Base-by-base conservation (phyloP, 2,797 vertebrate species). In the Hapalemur alaotrensis region DNA sequence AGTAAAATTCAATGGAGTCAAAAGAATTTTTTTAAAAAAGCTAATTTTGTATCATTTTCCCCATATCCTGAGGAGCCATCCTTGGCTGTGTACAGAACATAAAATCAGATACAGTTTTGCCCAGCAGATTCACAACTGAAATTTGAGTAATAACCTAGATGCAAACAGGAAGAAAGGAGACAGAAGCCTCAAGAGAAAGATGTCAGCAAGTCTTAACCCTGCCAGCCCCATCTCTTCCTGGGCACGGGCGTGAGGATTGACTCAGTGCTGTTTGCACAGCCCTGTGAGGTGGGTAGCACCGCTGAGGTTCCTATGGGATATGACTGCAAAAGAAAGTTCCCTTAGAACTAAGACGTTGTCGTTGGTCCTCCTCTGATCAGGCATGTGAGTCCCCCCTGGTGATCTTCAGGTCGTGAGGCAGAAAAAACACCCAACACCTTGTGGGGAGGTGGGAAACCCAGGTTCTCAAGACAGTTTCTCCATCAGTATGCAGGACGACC, bases 131-230 rank as follows among this genome's bases (percentile, higher is more conserved):
- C 43, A 90, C 17, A 57, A 54, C 38, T 38, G 86, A 85, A 85
- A 70, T 70, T 10, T 95, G 81, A 93, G 50, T 50, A 92, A 93
- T 50, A 87, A 82, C 43, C 84, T 50, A 4, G 14, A 95, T 46
- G 18, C 11, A 61, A 84, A 67, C 41, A 91, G 28, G 72, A 67
- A 91, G 15, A 54, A n/a, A 90, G 18, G 28, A 65, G 25, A 85
- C 32, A 69, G 63, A 91, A 59, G 8, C 50, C 50, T 70, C 5
- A 9, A 18, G 48, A 93, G n/a, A 93, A 72, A 63, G 59, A 65
- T 50, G n/a, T 59, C 17, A 12, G 14, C 38, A 84, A n/a, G n/a
- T 46, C 32, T 54, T 12, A 72, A 38, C 23, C 35, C n/a, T 2
- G 15, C 11, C 63, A 18, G 15, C 17, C 54, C 46, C 46, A 14